Conservation (phyloP, 1,140 invertebrate species). For the Tetragonula clypearis region DNA sequence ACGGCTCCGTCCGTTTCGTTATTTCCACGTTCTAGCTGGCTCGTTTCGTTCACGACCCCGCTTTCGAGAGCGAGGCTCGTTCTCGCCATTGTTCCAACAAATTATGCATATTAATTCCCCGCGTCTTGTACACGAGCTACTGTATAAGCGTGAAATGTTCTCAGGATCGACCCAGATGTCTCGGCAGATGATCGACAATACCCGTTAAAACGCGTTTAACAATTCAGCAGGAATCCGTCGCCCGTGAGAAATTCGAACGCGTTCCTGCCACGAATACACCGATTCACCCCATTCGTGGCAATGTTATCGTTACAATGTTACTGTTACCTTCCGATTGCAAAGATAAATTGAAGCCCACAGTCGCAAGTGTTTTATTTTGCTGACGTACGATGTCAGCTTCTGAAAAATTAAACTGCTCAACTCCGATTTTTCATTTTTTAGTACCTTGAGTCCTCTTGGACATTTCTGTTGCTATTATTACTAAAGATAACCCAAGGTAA, state of each 20-base stretch:
- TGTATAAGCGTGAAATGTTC: conserved; percentile 58
- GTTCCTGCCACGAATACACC: neutral
- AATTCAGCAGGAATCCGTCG: conserved; percentile 4
- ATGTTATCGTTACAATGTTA: neutral
- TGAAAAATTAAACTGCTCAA: no score
- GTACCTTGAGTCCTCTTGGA: neutral
- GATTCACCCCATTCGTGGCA: neutral
- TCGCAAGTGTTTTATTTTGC: neutral
- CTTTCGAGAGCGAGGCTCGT: conserved; percentile 67
- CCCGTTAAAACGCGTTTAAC: conserved; percentile 37
- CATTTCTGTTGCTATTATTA: neutral
- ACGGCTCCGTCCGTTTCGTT: conserved; percentile 40
- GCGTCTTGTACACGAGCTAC: conserved; percentile 53
- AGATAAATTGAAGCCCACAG: neutral
- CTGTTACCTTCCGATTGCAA: neutral
- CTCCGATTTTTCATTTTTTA: neutral
- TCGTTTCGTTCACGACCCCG: conserved; percentile 62
- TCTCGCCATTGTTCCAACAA: conserved; percentile 69
- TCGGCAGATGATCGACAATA: conserved; percentile 50
- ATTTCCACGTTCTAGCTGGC: conserved; percentile 60
- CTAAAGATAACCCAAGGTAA: neutral
- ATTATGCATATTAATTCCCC: conserved; percentile 69
- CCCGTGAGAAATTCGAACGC: conserved; percentile 7
- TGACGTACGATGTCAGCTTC: neutral
- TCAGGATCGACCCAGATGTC: conserved; percentile 65